phyloP scores from a whole-genome alignment of 2,113 vertebrate genomes.

The Bucco capensis region DNA sequence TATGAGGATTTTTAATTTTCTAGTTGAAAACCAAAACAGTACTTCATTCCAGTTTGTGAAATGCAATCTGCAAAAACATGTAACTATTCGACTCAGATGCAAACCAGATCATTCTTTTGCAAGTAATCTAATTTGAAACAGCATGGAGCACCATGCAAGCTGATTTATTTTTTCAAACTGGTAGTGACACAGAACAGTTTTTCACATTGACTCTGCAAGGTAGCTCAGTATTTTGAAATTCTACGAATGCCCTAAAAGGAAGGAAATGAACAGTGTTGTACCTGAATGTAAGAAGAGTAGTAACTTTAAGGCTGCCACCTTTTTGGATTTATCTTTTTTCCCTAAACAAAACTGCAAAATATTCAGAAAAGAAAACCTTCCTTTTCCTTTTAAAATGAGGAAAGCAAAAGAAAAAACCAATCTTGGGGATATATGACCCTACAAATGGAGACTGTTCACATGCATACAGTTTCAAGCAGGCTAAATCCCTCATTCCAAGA shows the following conservation, averaged over 20 bases:
- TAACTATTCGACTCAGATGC: background rate
- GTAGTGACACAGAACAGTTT: background rate
- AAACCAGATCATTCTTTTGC: background rate
- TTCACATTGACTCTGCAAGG: background rate
- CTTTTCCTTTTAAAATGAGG: background rate
- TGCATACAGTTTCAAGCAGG: background rate
- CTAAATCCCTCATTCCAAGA: background rate
- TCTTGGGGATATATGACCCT: background rate
- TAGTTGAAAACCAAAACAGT: background rate
- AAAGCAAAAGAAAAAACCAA: background rate
- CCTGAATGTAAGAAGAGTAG: background rate
- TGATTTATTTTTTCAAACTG: too few species aligned
- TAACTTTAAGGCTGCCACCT: background rate
- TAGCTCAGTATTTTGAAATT: background rate
- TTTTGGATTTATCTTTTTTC: background rate
- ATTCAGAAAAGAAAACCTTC: background rate
- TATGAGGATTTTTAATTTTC: background rate
- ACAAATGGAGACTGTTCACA: background rate
- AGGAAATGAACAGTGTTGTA: background rate
- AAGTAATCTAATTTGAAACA: background rate
- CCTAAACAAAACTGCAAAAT: background rate
- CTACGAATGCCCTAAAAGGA: background rate
- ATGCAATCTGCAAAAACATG: background rate
- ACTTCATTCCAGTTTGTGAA: background rate
- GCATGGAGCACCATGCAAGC: too few species aligned